Evolutionary conservation across 1,140 invertebrate species (phyloP), one percentile per base, ranked within the genome.

Genomic region (Portunus trituberculatus): DNA sequence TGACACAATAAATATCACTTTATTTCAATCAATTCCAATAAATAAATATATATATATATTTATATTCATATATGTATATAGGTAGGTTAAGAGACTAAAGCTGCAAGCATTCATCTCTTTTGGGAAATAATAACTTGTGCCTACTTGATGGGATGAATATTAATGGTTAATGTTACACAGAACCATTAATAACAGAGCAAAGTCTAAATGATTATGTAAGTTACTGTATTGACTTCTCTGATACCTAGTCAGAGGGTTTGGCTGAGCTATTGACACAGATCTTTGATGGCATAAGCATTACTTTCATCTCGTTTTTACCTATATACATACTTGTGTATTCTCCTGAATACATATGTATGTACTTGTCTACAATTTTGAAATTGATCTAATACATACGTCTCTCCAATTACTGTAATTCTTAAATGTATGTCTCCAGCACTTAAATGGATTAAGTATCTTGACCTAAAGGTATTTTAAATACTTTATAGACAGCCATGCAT

Each of bases 131-230:
- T 90, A 67, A 91, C 52, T 59, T 25, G 25, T 94, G 93, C 93
- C 93, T 90, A 91, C 93, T 84, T 94, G 93, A 88, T 32, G 91
- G 84, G 93, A 91, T 94, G 93, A 46, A 39, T 45, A 52, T 86
- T 10, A 48, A 87, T 93, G 84, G 45, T 84, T 93, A 29, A 14
- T 86, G 45, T 87, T 84, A 52, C 83, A 52, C 83, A 76, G n/a
- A 76, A 76, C 67, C 67, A 76, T 76, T 7, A 76, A 76, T 76
- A 25, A 0, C 67, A 76, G 67, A n/a, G 67, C 67, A 76, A 14
- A 76, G 16, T 76, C 67, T 76, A 76, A 8, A n/a, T 76, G 67
- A 76, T 76, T 76, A 76, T 76, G 25, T 76, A 76, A 76, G n/a
- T 76, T 76, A 59, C 67, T 76, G 67, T 76, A n/a, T 8, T n/a